Evolutionary conservation across 1,140 invertebrate species (phyloP).

Genomic region (Proales similis): DNA sequence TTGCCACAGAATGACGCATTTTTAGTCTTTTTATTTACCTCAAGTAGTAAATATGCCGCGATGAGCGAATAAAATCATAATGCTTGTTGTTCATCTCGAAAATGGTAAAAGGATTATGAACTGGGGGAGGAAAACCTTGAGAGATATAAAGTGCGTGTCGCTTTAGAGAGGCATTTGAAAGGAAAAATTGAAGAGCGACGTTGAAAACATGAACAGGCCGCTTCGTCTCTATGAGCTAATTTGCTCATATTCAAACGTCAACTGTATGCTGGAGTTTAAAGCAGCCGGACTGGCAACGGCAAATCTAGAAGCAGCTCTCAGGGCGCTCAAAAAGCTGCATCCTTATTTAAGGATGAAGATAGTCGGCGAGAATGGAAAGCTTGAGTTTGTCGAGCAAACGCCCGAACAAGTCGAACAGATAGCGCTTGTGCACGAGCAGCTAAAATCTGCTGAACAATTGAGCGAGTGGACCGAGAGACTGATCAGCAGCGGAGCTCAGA

Average conservation of each 20-base stretch:
- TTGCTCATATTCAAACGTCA: not conserved
- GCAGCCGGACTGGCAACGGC: not conserved
- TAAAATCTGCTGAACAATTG: not conserved
- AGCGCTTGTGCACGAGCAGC: not conserved
- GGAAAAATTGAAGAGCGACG: not conserved
- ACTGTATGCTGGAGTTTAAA: slow-evolving; percentile 1
- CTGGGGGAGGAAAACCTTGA: too few species aligned
- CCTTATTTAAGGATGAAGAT: slow-evolving; percentile 36
- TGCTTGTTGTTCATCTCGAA: too few species aligned
- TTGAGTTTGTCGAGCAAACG: slow-evolving; percentile 16
- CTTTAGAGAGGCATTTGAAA: too few species aligned
- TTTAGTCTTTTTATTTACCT: too few species aligned
- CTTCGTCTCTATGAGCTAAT: slow-evolving; percentile 26
- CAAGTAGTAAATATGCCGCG: too few species aligned
- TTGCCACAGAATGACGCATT: too few species aligned
- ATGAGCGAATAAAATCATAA: too few species aligned
- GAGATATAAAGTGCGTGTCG: too few species aligned
- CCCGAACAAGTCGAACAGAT: not conserved
- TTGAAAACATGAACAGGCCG: not conserved
- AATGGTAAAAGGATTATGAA: too few species aligned
- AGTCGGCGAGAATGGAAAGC: not conserved
- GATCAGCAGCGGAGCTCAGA: not conserved
- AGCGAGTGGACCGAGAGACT: slow-evolving; percentile 5
- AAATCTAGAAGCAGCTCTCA: slow-evolving; percentile 1
- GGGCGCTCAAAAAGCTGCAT: slow-evolving; percentile 26